Percentiles rank a stretch among this genome's conserved stretches.
Evolutionary conservation across 2,888 invertebrate genomes (phyloP).

Genomic region (Arctia plantaginis): DNA sequence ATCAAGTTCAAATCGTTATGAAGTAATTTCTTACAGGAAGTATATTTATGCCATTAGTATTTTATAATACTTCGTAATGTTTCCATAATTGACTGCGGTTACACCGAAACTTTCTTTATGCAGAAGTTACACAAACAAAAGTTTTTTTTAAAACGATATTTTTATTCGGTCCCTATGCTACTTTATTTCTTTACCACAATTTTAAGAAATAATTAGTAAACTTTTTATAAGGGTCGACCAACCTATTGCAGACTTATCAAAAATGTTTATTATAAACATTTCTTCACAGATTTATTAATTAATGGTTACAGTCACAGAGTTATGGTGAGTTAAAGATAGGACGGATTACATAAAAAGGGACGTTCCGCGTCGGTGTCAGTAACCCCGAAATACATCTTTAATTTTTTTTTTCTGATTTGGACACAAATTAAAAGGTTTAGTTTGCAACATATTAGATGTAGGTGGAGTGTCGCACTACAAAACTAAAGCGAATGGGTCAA

Average conservation of each 20-base stretch:
- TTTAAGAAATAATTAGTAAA: background rate
- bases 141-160: background rate
- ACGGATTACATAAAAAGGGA: background rate
- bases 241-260: background rate
- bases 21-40: background rate
- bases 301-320: background rate
- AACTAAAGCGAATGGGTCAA: background rate
- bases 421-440: background rate
- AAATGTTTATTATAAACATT: background rate
- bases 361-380: background rate
- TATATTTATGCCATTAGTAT: background rate
- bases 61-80: background rate
- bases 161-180: background rate
- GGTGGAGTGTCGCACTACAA: background rate
- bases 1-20: background rate
- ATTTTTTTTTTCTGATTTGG: background rate
- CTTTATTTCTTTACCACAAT: slow-evolving; percentile 1
- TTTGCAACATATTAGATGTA: background rate
- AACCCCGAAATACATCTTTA: background rate
- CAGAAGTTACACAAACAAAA: background rate
- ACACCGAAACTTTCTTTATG: background rate
- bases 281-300: background rate
- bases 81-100: background rate
- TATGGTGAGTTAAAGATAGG: background rate
- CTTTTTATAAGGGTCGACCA: slow-evolving; percentile 1